Base-by-base conservation (phyloP, 2,113 vertebrate genomes). In the Macrotis lagotis region DNA sequence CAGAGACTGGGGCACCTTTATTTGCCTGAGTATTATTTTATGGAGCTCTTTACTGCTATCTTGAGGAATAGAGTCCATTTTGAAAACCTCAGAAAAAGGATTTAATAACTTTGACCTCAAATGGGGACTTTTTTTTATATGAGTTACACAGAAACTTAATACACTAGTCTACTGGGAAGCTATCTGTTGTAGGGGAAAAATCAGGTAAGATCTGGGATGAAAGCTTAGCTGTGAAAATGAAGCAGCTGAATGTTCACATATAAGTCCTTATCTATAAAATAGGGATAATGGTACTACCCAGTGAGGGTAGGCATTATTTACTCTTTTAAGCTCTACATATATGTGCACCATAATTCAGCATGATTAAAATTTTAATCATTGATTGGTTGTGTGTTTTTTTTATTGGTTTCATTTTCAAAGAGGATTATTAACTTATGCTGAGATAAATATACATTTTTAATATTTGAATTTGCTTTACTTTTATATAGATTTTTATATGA, bases 321-420 rank as follows among this genome's bases (percentile, higher is more conserved):
- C 16, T n/a, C 16, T n/a, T 66, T 44, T 74, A 74, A 74, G 16
- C 66, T 44, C 37, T 83, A 7, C 19, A 83, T 83, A 83, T 22
- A 8, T 83, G 19, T 66, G 31, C 59, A 37, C 16, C 37, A 16
- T 16, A 66, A 66, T 66, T 66, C 31, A 66, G 12, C 37, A 37
- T 66, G 59, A 37, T 66, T 66, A 66, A 37, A 37, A 90, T 90
- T 91, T 89, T 91, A n/a, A 91, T 25, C 5, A 25, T 74, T 96
- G 90, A 55, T 28, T 83, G 48, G 59, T 66, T 95, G 59, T 94
- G 83, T 89, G 51, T 66, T 55, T 26, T 90, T 88, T 31, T 96
- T 96, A 95, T 92, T 59, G 92, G 59, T 48, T 96, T 92, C 28
- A 91, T 93, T 96, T 96, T 55, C 91, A 95, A 95, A 94, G 94